Conservation (phyloP, 2,888 invertebrate genomes). For the Archaeoteleia sp. region DNA sequence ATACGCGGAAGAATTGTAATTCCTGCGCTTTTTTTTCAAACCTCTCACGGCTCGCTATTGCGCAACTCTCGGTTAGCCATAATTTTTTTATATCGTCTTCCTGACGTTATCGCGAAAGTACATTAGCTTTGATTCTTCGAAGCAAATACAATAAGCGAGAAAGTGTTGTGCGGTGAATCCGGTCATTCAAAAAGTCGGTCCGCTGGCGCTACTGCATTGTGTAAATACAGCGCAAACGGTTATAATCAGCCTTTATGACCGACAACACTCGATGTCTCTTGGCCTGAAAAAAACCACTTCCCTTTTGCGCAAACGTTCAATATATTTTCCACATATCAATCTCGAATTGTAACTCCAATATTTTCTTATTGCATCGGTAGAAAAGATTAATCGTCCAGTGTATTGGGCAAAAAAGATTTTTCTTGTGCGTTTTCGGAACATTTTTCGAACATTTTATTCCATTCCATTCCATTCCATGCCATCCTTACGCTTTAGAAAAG, state of each 20-base stretch:
- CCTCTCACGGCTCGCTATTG: not conserved
- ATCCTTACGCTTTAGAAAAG: no score
- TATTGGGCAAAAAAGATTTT: no score
- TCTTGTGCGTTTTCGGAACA: no score
- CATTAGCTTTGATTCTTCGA: conserved; percentile 1
- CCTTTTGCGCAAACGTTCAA: conserved; percentile 15
- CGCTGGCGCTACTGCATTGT: conserved; percentile 12
- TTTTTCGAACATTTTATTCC: no score
- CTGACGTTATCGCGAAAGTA: conserved; percentile 9
- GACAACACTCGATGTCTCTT: conserved; percentile 22
- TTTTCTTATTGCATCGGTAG: no score
- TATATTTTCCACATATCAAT: not conserved
- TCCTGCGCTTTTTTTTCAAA: not conserved
- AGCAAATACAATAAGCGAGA: conserved; percentile 22
- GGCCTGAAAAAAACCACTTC: conserved; percentile 35
- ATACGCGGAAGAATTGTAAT: not conserved
- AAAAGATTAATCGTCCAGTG: no score
- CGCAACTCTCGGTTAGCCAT: not conserved
- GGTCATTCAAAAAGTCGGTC: conserved; percentile 27
- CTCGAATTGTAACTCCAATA: no score
- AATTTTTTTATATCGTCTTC: conserved; percentile 1
- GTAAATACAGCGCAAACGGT: conserved; percentile 21
- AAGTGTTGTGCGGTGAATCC: conserved; percentile 10
- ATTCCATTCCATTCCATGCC: no score
- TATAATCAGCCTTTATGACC: conserved; percentile 28